Conservation (phyloP, 2,113 vertebrate species). For the Rhinopomastus cyanomelas region DNA sequence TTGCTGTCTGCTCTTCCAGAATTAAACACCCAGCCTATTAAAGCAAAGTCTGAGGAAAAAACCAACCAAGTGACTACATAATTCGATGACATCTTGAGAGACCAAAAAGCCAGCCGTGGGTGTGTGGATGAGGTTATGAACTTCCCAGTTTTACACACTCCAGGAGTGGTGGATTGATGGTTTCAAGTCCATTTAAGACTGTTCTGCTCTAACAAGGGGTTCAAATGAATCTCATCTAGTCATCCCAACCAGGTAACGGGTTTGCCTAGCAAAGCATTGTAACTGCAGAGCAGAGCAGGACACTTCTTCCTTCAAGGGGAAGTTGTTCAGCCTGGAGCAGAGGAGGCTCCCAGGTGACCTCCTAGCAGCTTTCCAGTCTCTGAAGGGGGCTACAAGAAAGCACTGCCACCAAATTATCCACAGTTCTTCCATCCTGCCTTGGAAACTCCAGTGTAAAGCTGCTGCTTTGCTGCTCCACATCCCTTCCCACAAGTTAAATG, state of each 20-base stretch:
- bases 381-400: too few relatives aligned
- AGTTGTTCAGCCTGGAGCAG: too few relatives aligned
- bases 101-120: not conserved
- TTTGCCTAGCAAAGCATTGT: not conserved
- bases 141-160: not conserved
- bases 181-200: not conserved
- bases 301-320: not conserved
- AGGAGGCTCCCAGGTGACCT: too few relatives aligned
- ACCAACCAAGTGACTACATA: not conserved
- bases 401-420: too few relatives aligned
- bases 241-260: not conserved
- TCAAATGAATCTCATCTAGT: not conserved
- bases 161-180: not conserved
- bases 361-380: too few relatives aligned
- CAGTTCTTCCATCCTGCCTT: too few relatives aligned
- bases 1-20: not conserved
- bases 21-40: not conserved
- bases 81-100: not conserved
- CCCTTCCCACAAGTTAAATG: too few relatives aligned
- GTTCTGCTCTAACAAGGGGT: not conserved
- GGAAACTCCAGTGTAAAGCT: too few relatives aligned
- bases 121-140: not conserved
- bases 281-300: not conserved
- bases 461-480: too few relatives aligned
- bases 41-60: not conserved